Percentiles rank a stretch among this genome's conserved stretches.
These are phyloP conservation scores for Probaryconus sp. DNA, from an alignment of 1,140 invertebrate species.

Conservation along the genomic window DNA sequence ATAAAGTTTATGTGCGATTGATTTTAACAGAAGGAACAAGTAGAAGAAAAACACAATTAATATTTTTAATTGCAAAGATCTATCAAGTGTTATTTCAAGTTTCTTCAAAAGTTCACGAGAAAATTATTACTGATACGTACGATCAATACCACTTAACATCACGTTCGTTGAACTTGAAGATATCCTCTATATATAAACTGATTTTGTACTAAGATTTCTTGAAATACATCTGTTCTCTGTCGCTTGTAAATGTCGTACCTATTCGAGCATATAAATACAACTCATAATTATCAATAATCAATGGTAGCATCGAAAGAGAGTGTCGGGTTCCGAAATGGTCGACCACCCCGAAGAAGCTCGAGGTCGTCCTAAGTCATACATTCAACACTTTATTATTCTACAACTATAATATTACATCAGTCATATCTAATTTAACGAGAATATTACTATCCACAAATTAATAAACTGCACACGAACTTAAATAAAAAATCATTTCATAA, in stretches of 20 bases:
- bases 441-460: too few species aligned
- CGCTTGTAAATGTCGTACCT: slow-evolving; percentile 49
- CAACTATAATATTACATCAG: neutral
- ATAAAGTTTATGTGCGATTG: too few species aligned
- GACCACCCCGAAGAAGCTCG: slow-evolving; percentile 54
- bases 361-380: slow-evolving; percentile 44
- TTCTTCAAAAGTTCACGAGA: too few species aligned
- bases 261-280: slow-evolving; percentile 24
- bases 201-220: slow-evolving; percentile 41
- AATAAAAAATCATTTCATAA: too few species aligned
- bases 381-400: neutral
- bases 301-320: slow-evolving; percentile 74
- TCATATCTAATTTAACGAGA: too few species aligned
- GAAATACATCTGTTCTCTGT: slow-evolving; percentile 47
- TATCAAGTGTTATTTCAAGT: too few species aligned
- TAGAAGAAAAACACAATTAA: too few species aligned
- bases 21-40: too few species aligned
- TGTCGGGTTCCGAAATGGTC: slow-evolving; percentile 65
- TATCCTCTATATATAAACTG: slow-evolving; percentile 21
- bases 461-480: too few species aligned
- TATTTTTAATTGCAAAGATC: too few species aligned
- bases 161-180: slow-evolving; percentile 27
- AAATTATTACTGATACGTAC: too few species aligned
- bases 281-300: slow-evolving; percentile 18
- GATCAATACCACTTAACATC: too few species aligned